phyloP scores from a whole-genome alignment of 2,113 vertebrate genomes.

The Cardinalis cardinalis region DNA sequence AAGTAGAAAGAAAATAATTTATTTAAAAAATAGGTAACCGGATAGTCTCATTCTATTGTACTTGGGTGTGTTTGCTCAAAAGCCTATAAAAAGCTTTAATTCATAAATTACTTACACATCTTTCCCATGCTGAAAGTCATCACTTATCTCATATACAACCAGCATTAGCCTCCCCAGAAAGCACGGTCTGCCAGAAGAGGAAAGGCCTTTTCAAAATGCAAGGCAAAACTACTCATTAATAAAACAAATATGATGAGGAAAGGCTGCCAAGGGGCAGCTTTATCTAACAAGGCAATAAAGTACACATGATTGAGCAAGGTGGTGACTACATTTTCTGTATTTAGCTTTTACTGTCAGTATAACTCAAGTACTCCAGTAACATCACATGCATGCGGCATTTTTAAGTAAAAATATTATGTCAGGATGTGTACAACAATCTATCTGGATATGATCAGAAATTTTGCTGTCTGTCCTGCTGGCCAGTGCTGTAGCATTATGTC shows the following conservation, averaged over 20 bases:
- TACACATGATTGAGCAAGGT: conserved; percentile 34
- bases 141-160: neutral
- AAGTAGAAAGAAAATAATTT: neutral
- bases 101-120: conserved; percentile 42
- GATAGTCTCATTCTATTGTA: neutral
- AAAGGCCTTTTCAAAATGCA: conserved; percentile 45
- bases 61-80: neutral
- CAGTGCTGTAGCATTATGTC: neutral
- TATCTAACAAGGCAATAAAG: conserved; percentile 49
- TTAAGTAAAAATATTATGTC: neutral
- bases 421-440: neutral
- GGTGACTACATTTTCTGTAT: neutral
- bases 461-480: neutral
- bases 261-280: conserved; percentile 60
- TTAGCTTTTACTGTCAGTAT: neutral
- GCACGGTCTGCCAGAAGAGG: conserved; percentile 13
- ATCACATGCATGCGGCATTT: neutral
- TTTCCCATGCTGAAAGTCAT: conserved; percentile 5
- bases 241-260: conserved; percentile 47
- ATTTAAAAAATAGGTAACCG: neutral
- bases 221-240: conserved; percentile 58
- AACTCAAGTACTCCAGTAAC: neutral
- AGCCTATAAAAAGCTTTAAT: conserved; percentile 17
- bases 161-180: conserved; percentile 37
- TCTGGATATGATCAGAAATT: neutral